Evolutionary conservation across 1,140 invertebrate species (phyloP), one percentile per base, ranked within the genome.

Genomic region (Colletes gigas): DNA sequence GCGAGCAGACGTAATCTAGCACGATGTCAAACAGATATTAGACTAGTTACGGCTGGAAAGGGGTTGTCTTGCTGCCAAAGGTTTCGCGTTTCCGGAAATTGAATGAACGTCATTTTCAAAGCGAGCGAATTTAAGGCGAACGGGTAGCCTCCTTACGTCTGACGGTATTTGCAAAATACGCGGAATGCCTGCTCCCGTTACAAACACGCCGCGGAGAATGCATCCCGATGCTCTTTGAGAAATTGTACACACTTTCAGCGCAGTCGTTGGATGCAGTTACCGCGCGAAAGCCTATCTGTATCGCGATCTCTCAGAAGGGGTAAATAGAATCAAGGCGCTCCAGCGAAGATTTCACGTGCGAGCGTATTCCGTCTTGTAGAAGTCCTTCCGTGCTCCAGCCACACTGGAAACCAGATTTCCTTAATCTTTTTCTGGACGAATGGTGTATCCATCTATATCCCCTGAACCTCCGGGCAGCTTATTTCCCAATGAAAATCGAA

Each of bases 401-500:
- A n/a, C 55, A 62, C 57, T 63, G 70, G 17, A 70, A 86, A 86
- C 81, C 77, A 60, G 81, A 86, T 86, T 86, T 86, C 76, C 85
- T 82, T 86, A 86, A 86, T 86, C 85, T 77, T 73, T 70, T 72
- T 81, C 57, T 83, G 78, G 83, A 55, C 84, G 80, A 76, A 86
- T 83, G 62, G 83, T 69, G 63, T 79, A 82, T 71, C 72, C 55
- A 76, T 60, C 73, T 75, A 78, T 75, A 78, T 78, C 75, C 80
- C 67, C 62, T 66, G 71, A 55, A 57, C 70, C 70, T 57, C 68
- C 44, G 59, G 75, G 67, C 72, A 67, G 81, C 83, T 86, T 86
- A 86, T 85, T 86, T 80, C 44, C 62, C 84, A 73, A 86, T 86
- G 84, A 86, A 86, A 86, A 86, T 85, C 69, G 72, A 60, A 69